Conservation (phyloP, 2,797 vertebrate genomes). For the Tadarida brasiliensis region DNA sequence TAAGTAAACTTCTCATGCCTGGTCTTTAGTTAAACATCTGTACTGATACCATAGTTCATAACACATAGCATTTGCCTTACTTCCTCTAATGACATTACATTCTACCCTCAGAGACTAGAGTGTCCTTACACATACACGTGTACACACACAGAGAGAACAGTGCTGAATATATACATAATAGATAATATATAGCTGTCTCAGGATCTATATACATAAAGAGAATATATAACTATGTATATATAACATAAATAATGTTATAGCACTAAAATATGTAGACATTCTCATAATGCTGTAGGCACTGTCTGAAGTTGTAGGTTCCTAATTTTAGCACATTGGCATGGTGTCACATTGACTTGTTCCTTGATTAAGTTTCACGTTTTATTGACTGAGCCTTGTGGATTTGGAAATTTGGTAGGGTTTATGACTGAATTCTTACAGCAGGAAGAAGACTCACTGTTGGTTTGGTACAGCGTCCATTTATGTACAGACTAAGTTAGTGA, state of each 20-base stretch:
- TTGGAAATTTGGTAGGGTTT: neutral
- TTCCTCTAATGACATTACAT: neutral
- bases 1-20: neutral
- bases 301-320: neutral
- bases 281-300: neutral
- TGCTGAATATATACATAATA: neutral
- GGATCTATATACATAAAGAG: neutral
- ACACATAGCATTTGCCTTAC: neutral
- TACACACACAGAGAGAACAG: neutral
- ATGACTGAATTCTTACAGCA: neutral
- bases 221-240: neutral
- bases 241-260: neutral
- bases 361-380: conserved; percentile 20
- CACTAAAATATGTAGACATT: neutral
- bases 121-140: neutral
- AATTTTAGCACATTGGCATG: neutral
- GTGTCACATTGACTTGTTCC: neutral
- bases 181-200: neutral
- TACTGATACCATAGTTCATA: neutral
- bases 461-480: neutral
- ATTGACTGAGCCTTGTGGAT: neutral
- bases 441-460: neutral
- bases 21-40: neutral
- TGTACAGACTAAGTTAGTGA: neutral
- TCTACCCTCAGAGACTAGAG: neutral